A percentile compares a stretch with the other conserved stretches of the same genome.
These are phyloP conservation scores for Pedicia rivosa DNA, from an alignment of 2,888 invertebrate species.

Conservation along the genomic window DNA sequence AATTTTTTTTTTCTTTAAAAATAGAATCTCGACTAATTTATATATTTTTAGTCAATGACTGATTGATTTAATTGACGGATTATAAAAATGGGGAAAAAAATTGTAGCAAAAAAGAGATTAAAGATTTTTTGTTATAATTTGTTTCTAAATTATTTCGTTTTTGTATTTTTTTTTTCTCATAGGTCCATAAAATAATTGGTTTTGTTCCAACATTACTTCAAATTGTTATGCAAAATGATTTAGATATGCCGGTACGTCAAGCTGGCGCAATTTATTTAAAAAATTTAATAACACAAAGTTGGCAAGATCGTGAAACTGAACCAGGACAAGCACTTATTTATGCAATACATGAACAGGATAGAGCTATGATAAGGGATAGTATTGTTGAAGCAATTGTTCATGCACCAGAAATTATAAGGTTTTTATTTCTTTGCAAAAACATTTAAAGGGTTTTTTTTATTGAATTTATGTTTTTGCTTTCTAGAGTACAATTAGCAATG, in stretches of 20 bases:
- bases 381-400: constrained; percentile 93
- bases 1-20: no score
- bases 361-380: constrained; percentile 77
- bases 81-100: no score
- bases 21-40: no score
- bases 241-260: constrained; percentile 85
- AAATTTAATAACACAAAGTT: constrained; percentile 76
- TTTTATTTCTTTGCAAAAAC: not conserved
- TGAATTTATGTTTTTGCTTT: constrained; percentile 12
- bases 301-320: constrained; percentile 71
- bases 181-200: constrained; percentile 91
- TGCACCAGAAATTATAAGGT: constrained; percentile 75
- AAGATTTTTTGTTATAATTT: no score
- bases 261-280: constrained; percentile 95
- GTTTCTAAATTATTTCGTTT: no score
- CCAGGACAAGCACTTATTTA: constrained; percentile 61
- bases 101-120: no score
- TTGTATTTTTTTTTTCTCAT: constrained; percentile 14
- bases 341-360: constrained; percentile 90
- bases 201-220: constrained; percentile 88
- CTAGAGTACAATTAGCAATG: constrained; percentile 76
- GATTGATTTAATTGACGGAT: no score
- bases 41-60: no score
- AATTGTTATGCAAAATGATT: constrained; percentile 80
- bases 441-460: not conserved